Evolutionary conservation across 2,113 vertebrate genomes (phyloP), one percentile per base, ranked within the genome.

Genomic region (Sciurus niger): DNA sequence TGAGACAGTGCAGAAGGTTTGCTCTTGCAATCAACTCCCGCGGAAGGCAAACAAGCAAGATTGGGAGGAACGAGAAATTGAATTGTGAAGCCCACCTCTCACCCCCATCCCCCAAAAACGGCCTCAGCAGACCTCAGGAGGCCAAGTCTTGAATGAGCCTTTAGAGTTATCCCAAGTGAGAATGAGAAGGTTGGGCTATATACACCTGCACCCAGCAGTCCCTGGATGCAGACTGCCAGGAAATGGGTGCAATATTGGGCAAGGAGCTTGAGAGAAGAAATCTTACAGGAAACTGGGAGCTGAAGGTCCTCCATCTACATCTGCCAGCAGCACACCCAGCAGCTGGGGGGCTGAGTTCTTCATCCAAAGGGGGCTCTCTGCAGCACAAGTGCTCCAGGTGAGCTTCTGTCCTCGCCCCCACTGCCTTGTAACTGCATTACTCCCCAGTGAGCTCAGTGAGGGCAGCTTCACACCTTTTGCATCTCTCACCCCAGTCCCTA

Each of bases 331-430:
- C 25, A 48, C 0, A 40, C 14, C 46, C 40, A 25, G n/a, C 6
- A 40, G 14, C 43, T 43, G 24, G 10, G 37, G n/a, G 13, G 12
- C 5, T 18, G 3, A 0, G 4, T 40, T 30, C 55, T 87, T 34
- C 3, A 1, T 92, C 34, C 37, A 24, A 32, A 13, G 34, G 40
- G 53, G 14, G 73, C 28, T 43, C 46, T 65, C 63, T n/a, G 9
- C 4, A 3, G n/a, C 12, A 1, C 6, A 34, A 32, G 5, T 0
- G 24, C 65, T 40, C 43, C 28, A 20, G 0, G 4, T n/a, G 37
- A 80, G 58, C 30, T 34, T 46, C 51, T 58, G 37, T 48, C 3
- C 51, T 70, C 10, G 30, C 51, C 32, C 48, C 28, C 32, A 43
- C 24, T 20, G 70, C 30, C 60, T 2, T 24, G 20, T 37, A 55